These are phyloP conservation scores for Pollenia griseotomentosa DNA, from an alignment of 2,888 invertebrate genomes.

Conservation along the genomic window DNA sequence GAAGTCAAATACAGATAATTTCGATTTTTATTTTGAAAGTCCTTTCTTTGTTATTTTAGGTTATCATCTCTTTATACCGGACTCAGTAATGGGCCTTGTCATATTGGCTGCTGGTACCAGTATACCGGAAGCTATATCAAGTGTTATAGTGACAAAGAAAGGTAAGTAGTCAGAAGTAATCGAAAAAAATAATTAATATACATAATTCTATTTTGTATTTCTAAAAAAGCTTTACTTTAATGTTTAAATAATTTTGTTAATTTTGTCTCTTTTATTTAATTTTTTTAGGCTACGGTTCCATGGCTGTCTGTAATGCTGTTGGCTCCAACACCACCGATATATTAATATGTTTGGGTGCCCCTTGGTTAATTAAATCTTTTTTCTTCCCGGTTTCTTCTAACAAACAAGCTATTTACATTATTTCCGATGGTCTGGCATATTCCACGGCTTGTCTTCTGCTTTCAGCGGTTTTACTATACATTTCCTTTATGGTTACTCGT, in stretches of 20 bases:
- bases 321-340: constrained; percentile 94
- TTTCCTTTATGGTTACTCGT: constrained; percentile 87
- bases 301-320: constrained; percentile 91
- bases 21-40: background rate
- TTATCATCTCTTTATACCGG: constrained; percentile 91
- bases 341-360: constrained; percentile 90
- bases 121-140: constrained; percentile 94
- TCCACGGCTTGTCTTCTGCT: constrained; percentile 85
- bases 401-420: constrained; percentile 30
- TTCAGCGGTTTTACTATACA: constrained; percentile 89
- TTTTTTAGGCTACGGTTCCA: constrained; percentile 85
- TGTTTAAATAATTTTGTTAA: background rate
- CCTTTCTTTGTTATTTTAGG: constrained; percentile 85
- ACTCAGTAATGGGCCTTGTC: constrained; percentile 93
- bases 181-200: too few species aligned
- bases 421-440: constrained; percentile 53
- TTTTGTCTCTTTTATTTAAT: background rate
- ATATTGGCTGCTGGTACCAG: constrained; percentile 94
- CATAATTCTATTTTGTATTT: too few species aligned
- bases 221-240: too few species aligned
- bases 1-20: too few species aligned
- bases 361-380: constrained; percentile 90
- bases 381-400: constrained; percentile 85
- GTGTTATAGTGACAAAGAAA: constrained; percentile 92
- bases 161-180: constrained; percentile 51